Conservation (phyloP, 2,888 invertebrate genomes). For the Cataglyphis albicans region DNA sequence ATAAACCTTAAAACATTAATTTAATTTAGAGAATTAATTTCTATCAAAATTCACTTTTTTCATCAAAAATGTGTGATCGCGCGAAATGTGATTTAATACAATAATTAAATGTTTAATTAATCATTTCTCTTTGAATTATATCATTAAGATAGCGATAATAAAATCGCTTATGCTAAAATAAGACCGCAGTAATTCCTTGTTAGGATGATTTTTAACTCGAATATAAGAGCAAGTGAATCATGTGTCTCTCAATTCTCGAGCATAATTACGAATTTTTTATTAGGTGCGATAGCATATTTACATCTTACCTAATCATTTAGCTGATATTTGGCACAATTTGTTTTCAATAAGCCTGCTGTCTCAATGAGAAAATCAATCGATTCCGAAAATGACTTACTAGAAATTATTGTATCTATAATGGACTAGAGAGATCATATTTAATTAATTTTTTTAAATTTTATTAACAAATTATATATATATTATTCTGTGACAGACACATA, state of each 20-base stretch:
- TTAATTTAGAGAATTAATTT: background rate
- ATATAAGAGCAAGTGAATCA: too few relatives aligned
- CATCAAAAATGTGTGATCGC: background rate
- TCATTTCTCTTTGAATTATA: slow-evolving; percentile 1
- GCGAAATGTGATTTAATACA: background rate
- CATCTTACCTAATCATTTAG: background rate
- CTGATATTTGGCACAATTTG: background rate
- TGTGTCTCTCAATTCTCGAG: too few relatives aligned
- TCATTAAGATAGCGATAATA: background rate
- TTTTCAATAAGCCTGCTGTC: background rate
- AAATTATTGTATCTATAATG: background rate
- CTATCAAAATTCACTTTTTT: slow-evolving; percentile 4
- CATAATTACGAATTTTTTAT: too few relatives aligned
- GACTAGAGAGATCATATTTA: background rate
- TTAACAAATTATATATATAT: background rate
- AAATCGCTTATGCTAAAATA: slow-evolving; percentile 1
- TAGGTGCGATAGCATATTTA: background rate
- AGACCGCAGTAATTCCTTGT: background rate
- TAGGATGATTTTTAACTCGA: too few relatives aligned
- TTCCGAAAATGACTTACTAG: background rate
- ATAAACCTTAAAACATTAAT: background rate
- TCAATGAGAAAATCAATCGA: background rate
- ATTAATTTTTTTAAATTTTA: background rate
- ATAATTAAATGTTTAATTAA: slow-evolving; percentile 14
- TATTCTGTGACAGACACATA: background rate